A percentile compares a stretch with the other conserved stretches of the same genome.
These are phyloP conservation scores for Polypterus senegalus DNA, from an alignment of 2,113 vertebrate genomes.

Conservation along the genomic window DNA sequence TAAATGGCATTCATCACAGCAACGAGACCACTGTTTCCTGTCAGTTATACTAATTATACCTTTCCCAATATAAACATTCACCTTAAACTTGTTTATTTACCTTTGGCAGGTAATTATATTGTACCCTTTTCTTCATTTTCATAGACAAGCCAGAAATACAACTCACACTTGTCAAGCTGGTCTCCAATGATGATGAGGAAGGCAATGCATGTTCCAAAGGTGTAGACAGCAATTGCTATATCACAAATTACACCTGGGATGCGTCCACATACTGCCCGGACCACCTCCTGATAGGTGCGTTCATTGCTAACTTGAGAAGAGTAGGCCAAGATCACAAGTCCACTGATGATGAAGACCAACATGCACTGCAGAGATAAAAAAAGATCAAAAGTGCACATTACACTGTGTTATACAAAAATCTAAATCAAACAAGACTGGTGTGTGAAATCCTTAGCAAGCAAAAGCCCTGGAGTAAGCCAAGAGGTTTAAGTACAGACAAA, in stretches of 20 bases:
- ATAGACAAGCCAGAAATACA: not conserved
- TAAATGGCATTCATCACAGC: too few species aligned
- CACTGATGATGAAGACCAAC: conserved; percentile 87
- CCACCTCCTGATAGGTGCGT: conserved; percentile 89
- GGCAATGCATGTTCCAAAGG: conserved; percentile 91
- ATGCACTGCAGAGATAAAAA: conserved; percentile 53
- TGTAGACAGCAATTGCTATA: conserved; percentile 79
- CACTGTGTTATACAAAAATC: too few species aligned
- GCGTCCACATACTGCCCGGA: conserved; percentile 80
- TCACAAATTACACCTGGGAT: conserved; percentile 74
- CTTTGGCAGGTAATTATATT: too few species aligned
- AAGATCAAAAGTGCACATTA: not conserved
- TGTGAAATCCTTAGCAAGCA: too few species aligned
- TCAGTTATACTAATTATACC: too few species aligned
- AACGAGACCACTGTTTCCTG: too few species aligned
- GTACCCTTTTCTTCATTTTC: too few species aligned
- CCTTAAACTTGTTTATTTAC: too few species aligned
- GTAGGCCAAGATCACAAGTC: conserved; percentile 84
- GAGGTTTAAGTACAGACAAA: too few species aligned
- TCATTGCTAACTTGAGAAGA: conserved; percentile 87
- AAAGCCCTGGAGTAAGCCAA: too few species aligned
- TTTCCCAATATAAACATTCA: too few species aligned
- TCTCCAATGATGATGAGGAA: conserved; percentile 97
- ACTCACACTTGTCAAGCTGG: conserved; percentile 89
- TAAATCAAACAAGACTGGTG: too few species aligned